phyloP scores from a whole-genome alignment of 2,797 vertebrate genomes.

The Falco concolor region DNA sequence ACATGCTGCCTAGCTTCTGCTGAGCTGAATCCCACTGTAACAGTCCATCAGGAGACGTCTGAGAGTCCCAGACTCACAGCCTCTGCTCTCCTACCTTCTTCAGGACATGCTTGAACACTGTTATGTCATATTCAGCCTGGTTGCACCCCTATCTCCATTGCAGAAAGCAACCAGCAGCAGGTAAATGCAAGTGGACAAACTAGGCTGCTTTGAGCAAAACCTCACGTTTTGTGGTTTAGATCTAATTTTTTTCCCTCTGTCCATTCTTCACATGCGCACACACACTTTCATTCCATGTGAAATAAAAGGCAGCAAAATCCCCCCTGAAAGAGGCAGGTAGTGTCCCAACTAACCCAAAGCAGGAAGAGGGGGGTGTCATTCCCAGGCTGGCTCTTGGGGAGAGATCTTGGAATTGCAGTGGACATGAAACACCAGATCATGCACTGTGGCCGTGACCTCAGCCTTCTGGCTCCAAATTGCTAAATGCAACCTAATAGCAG shows the following conservation, averaged over 20 bases:
- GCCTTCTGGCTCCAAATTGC: not conserved
- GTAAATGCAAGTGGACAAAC: not conserved
- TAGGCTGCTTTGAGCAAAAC: not conserved
- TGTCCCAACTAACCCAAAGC: not conserved
- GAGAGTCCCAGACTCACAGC: not conserved
- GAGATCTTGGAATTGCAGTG: not conserved
- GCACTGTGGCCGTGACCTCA: not conserved
- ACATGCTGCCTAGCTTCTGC: not conserved
- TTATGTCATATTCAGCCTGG: not conserved
- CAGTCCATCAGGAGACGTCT: not conserved
- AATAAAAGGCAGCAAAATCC: not conserved
- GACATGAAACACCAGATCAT: not conserved
- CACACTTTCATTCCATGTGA: not conserved
- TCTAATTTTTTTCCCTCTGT: not conserved
- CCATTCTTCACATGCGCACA: rapidly evolving
- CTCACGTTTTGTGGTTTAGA: not conserved
- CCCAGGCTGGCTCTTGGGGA: not conserved
- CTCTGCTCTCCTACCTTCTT: not conserved
- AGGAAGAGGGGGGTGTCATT: not conserved
- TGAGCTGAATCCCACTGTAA: not conserved
- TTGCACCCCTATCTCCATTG: not conserved
- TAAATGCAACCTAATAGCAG: slow-evolving; percentile 39
- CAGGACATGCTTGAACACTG: not conserved
- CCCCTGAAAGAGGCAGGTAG: not conserved
- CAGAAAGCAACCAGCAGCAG: not conserved